Percentiles rank a stretch among this genome's conserved stretches.
phyloP scores from a whole-genome alignment of 2,888 invertebrate genomes.

The Macrophya alboannulata region DNA sequence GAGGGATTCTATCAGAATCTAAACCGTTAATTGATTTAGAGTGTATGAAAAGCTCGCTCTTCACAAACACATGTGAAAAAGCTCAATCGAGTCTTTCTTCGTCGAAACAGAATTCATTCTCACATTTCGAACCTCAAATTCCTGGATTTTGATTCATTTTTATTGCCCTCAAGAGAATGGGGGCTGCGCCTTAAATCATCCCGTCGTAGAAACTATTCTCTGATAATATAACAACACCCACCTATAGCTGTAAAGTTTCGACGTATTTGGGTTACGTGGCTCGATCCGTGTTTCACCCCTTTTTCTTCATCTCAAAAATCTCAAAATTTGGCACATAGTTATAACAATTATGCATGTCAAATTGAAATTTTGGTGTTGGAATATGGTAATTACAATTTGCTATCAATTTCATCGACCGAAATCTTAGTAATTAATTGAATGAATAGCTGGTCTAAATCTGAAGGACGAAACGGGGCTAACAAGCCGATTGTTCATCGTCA shows the following conservation, averaged over 20 bases:
- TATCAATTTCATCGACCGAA: not conserved
- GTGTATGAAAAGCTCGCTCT: not conserved
- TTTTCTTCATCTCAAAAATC: not conserved
- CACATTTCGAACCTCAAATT: not conserved
- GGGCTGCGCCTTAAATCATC: conserved; percentile 19
- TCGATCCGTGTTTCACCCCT: not conserved
- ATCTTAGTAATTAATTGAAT: not conserved
- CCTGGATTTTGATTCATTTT: conserved; percentile 31
- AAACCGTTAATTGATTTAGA: not conserved
- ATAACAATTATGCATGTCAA: not conserved
- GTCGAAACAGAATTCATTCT: not conserved
- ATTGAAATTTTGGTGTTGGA: not conserved
- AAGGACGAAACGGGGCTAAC: not conserved
- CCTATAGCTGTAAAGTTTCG: conserved; percentile 28
- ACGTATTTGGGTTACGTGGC: conserved; percentile 37
- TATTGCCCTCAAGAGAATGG: not conserved
- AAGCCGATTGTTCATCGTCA: not conserved
- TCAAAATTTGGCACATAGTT: not conserved
- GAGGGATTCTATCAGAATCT: not conserved
- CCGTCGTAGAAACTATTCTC: conserved; percentile 4
- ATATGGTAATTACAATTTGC: not conserved
- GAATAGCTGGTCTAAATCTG: not conserved
- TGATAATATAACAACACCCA: conserved; percentile 2
- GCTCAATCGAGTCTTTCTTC: not conserved
- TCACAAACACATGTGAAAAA: not conserved